Percentiles rank a stretch among this genome's conserved stretches.
phyloP scores from a whole-genome alignment of 2,888 invertebrate genomes.

The Thera obeliscata region DNA sequence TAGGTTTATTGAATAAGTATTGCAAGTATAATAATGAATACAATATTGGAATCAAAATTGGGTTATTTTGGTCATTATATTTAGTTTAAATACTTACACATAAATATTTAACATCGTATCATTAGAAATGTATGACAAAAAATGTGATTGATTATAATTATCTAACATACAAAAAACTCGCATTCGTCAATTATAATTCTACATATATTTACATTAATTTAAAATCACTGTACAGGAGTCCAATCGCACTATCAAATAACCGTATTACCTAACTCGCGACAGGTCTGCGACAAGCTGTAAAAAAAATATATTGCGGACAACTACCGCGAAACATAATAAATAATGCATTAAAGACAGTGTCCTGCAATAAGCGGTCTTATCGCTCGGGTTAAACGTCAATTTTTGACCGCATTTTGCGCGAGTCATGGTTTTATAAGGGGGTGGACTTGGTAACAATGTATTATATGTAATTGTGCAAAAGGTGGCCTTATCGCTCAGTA shows the following conservation, averaged over 20 bases:
- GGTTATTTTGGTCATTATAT: constrained; percentile 15
- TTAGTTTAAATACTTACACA: constrained; percentile 6
- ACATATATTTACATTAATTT: neutral
- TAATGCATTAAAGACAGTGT: no score
- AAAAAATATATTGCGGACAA: no score
- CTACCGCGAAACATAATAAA: no score
- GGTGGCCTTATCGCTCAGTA: no score
- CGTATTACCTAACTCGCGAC: neutral
- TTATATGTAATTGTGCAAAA: no score
- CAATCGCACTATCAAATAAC: neutral
- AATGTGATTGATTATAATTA: neutral
- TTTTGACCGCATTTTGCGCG: no score
- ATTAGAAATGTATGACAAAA: neutral
- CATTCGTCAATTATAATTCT: neutral
- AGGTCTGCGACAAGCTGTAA: no score
- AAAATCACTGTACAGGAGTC: neutral
- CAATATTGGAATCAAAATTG: neutral
- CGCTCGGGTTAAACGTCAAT: no score
- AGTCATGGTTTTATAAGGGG: no score
- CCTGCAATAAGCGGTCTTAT: no score
- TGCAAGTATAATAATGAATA: constrained; percentile 2
- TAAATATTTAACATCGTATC: neutral
- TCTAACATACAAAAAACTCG: neutral
- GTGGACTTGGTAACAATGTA: no score
- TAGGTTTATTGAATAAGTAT: neutral